Evolutionary conservation across 2,888 invertebrate species (phyloP), one percentile per base, ranked within the genome.

Genomic region (Oscheius sp.): DNA sequence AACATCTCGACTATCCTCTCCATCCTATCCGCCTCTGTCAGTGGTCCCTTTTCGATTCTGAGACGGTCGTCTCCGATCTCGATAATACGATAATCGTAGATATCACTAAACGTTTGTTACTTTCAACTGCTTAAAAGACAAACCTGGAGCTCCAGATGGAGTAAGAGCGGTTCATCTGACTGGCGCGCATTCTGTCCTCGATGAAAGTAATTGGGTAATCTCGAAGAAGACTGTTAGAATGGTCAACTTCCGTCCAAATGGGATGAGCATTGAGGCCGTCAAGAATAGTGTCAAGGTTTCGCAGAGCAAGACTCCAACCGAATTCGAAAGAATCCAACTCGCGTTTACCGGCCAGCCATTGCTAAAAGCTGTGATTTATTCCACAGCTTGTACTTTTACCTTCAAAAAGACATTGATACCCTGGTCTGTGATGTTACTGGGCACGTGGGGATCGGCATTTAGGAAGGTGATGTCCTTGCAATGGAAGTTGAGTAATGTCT

Each of bases 341-440:
- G 1, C 55, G 53, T 29, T 68, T 42, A 7, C 68, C 68, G n/a
- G 9, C 37, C 21, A 68, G 53, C 68, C 68, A 68, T 51, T 65
- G 65, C 65, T 65, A 29, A 65, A 65, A 42, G 13, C 7, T 42
- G 42, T 21, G 5, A 5, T 58, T 58, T 21, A 5, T 33, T 21
- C 2, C 5, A 32, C 5, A 58, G 2, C 29, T 37, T 3, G 1
- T 47, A 48, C 29, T 21, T 11, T 32, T n/a, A 55, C 68, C 42
- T 68, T 68, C n/a, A 68, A 29, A 33, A 33, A 68, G 2, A 11
- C 10, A 35, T 68, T 68, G 35, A 68, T 32, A n/a, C 68, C 68
- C 2, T n/a, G 53, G 42, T 68, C 68, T 13, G 68, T 68, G 11
- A 68, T 68, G 42, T 42, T 42, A 42, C 42, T 42, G 42, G 42